phyloP scores from a whole-genome alignment of 2,888 invertebrate genomes.

The Pachymerium ferrugineum region DNA sequence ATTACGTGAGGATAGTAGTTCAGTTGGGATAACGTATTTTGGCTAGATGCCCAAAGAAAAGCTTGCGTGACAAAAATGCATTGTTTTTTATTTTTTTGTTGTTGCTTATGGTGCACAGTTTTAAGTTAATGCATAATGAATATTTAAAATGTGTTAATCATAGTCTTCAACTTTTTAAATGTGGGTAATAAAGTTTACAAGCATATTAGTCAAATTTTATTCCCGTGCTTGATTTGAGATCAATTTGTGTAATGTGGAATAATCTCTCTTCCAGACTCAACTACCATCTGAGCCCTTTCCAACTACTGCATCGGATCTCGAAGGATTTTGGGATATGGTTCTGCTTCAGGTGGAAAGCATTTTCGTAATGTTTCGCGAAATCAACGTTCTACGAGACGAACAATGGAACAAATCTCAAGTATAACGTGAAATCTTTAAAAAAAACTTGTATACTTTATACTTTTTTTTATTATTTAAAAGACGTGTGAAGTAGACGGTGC shows the following conservation, averaged over 20 bases:
- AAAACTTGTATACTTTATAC: neutral
- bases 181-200: too few species aligned
- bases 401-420: conserved; percentile 43
- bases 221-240: neutral
- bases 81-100: too few species aligned
- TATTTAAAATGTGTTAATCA: too few species aligned
- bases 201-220: too few species aligned
- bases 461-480: neutral
- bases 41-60: too few species aligned
- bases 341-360: conserved; percentile 83
- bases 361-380: conserved; percentile 63
- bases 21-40: too few species aligned
- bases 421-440: conserved; percentile 34
- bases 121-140: too few species aligned
- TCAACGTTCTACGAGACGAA: conserved; percentile 45
- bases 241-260: neutral
- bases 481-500: conserved; percentile 4
- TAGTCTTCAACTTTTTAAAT: too few species aligned
- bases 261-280: conserved; percentile 53
- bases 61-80: too few species aligned
- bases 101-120: too few species aligned
- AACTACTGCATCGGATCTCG: conserved; percentile 81
- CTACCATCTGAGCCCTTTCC: conserved; percentile 73
- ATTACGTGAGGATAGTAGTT: too few species aligned
- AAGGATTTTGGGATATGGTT: conserved; percentile 98